Evolutionary conservation across 1,140 invertebrate genomes (phyloP).

Genomic region (Drosophila watanabei): DNA sequence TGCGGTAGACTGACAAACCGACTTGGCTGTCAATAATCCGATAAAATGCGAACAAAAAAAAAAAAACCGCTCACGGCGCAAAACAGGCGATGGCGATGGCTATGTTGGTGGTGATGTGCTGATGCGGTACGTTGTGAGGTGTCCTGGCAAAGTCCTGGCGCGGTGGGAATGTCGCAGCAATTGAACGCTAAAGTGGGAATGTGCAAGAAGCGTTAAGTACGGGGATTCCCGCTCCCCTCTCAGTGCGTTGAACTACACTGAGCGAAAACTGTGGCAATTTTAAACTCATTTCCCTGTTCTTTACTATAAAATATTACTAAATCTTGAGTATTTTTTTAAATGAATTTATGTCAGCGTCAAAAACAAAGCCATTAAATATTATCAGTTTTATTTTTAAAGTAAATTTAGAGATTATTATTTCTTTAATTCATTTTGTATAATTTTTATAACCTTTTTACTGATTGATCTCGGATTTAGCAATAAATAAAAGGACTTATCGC

Average conservation of each 20-base stretch:
- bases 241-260: neutral
- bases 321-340: neutral
- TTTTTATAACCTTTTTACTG: too few relatives aligned
- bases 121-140: slow-evolving; percentile 8
- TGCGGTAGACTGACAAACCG: slow-evolving; percentile 52
- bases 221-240: slow-evolving; percentile 7
- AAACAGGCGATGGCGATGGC: slow-evolving; percentile 2
- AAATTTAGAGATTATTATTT: neutral
- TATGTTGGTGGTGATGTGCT: neutral
- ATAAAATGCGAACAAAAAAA: slow-evolving; percentile 66
- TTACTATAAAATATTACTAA: neutral
- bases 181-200: slow-evolving; percentile 72
- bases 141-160: slow-evolving; percentile 10
- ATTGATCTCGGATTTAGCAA: too few relatives aligned
- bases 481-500: too few relatives aligned
- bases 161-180: slow-evolving; percentile 46
- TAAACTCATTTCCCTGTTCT: neutral
- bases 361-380: neutral
- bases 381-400: too few relatives aligned
- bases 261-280: neutral
- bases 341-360: neutral
- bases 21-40: slow-evolving; percentile 76
- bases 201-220: slow-evolving; percentile 69
- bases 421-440: too few relatives aligned
- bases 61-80: slow-evolving; percentile 29